Conservation (phyloP, 2,113 vertebrate species). For the Heliornis fulica region DNA sequence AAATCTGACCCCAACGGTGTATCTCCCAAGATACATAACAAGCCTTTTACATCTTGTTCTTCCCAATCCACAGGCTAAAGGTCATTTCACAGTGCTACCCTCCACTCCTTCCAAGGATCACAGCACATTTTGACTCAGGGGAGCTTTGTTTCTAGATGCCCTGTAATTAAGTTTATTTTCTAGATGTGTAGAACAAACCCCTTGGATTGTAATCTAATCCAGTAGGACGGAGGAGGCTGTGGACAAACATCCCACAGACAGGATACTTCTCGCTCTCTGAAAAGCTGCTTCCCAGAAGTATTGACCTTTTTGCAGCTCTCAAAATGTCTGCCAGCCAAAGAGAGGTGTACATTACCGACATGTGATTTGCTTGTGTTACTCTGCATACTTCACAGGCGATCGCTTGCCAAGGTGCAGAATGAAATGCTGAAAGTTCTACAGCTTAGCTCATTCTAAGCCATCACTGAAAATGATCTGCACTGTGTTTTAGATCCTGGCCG, state of each 20-base stretch:
- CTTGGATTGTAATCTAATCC: background rate
- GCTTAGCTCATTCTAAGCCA: background rate
- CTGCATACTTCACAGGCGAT: background rate
- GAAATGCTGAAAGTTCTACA: background rate
- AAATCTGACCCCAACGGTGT: background rate
- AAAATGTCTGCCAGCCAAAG: conserved; percentile 34
- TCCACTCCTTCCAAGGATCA: background rate
- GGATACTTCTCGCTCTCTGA: background rate
- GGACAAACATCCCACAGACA: background rate
- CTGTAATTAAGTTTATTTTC: background rate
- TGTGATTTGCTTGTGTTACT: conserved; percentile 26
- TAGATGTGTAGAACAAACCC: background rate
- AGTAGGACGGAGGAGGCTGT: background rate
- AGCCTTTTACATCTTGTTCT: background rate
- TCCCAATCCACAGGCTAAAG: background rate
- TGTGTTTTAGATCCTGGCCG: background rate
- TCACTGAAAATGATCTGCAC: background rate
- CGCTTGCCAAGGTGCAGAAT: background rate
- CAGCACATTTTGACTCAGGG: rapidly evolving
- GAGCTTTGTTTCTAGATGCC: background rate
- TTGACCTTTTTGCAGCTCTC: conserved; percentile 60
- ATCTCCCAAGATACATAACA: background rate
- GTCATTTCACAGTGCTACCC: background rate
- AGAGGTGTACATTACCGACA: conserved; percentile 45
- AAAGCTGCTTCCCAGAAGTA: background rate